These are phyloP conservation scores for Drosophila navojoa DNA, from an alignment of 1,140 invertebrate species.

Conservation along the genomic window DNA sequence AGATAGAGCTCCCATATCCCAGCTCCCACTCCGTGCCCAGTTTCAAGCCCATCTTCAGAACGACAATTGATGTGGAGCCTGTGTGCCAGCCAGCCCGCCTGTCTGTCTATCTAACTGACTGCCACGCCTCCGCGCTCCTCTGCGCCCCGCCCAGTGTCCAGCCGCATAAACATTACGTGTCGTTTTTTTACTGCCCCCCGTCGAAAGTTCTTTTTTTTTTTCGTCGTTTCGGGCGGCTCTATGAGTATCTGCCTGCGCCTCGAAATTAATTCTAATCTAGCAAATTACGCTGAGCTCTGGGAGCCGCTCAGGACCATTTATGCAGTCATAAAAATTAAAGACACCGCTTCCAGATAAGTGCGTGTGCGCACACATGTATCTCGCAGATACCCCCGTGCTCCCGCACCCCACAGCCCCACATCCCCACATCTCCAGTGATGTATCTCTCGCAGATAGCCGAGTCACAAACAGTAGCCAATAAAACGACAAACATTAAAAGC, in stretches of 20 bases:
- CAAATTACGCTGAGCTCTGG: constrained; percentile 58
- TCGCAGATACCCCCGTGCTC: constrained; percentile 32
- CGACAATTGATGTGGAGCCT: constrained; percentile 78
- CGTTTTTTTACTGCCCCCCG: constrained; percentile 44
- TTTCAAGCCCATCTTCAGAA: constrained; percentile 60
- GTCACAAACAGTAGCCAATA: constrained; percentile 58
- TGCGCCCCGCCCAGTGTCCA: constrained; percentile 12
- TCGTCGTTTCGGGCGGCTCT: not conserved
- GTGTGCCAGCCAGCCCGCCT: constrained; percentile 33
- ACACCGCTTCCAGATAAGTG: constrained; percentile 63
- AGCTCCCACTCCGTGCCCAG: constrained; percentile 5
- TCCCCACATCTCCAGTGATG: not conserved
- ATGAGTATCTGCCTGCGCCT: constrained; percentile 38
- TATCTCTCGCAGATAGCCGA: not conserved
- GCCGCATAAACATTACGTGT: constrained; percentile 52
- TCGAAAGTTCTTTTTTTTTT: constrained; percentile 37
- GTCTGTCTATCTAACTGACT: constrained; percentile 11
- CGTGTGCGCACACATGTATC: constrained; percentile 65
- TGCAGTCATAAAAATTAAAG: constrained; percentile 79
- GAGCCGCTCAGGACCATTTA: constrained; percentile 63
- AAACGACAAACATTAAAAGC: constrained; percentile 72
- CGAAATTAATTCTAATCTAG: constrained; percentile 80
- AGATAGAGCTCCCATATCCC: constrained; percentile 12
- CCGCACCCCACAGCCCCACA: no score
- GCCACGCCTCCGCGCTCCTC: constrained; percentile 1